Conservation (phyloP, 2,113 vertebrate genomes). For the Monopterus albus region DNA sequence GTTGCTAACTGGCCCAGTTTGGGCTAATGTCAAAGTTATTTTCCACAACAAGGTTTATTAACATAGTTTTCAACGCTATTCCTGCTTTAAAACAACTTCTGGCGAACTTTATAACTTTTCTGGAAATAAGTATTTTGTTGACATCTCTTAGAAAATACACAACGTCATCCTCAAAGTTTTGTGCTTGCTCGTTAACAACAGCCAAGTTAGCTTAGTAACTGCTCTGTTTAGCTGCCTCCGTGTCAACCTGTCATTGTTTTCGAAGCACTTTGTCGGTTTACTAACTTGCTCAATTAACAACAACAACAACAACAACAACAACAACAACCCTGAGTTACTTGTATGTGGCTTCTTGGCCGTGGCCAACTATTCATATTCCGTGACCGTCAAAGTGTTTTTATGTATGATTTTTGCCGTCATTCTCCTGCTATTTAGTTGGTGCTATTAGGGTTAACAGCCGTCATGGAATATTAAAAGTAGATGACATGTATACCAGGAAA, state of each 20-base stretch:
- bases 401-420: background rate
- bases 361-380: too few species aligned
- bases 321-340: background rate
- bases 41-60: background rate
- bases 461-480: background rate
- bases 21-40: constrained; percentile 3
- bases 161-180: constrained; percentile 41
- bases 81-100: background rate
- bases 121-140: background rate
- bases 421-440: background rate
- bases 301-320: too few species aligned
- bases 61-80: background rate
- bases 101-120: background rate
- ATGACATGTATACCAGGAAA: background rate
- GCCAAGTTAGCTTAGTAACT: constrained; percentile 15
- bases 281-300: too few species aligned
- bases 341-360: background rate
- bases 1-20: constrained; percentile 25
- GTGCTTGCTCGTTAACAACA: constrained; percentile 32
- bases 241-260: background rate
- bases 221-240: background rate
- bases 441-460: background rate
- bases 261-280: too few species aligned
- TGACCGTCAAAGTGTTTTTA: too few species aligned
- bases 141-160: background rate